Conservation (phyloP, 2,888 invertebrate genomes). For the Bimastos eiseni region DNA sequence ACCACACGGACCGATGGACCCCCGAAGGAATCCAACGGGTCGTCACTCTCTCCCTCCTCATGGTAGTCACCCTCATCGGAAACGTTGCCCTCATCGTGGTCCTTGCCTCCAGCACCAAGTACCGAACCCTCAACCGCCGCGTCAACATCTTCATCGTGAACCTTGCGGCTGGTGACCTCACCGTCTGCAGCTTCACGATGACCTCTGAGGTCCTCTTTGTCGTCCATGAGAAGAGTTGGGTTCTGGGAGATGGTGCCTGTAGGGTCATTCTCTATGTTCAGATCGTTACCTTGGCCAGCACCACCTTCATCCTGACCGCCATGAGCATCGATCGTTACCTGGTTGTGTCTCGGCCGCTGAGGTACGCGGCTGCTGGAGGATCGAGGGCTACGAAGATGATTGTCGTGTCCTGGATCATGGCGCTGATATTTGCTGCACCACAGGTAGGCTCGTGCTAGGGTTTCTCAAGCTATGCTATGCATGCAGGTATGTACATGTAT, state of each 20-base stretch:
- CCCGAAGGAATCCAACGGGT: conserved; percentile 62
- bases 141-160: conserved; percentile 64
- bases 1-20: conserved; percentile 55
- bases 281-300: conserved; percentile 62
- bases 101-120: conserved; percentile 57
- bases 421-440: conserved; percentile 61
- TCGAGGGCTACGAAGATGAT: conserved; percentile 58
- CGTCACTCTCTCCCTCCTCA: conserved; percentile 59
- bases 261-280: conserved; percentile 62
- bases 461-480: no score
- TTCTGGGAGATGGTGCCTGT: conserved; percentile 57
- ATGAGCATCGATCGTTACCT: conserved; percentile 63
- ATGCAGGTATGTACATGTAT: no score
- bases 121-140: conserved; percentile 57
- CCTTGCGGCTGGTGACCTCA: conserved; percentile 62
- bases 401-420: conserved; percentile 59
- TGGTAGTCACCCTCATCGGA: conserved; percentile 56
- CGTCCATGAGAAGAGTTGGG: conserved; percentile 32
- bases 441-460: conserved; percentile 29
- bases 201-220: conserved; percentile 50
- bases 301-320: conserved; percentile 62
- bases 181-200: conserved; percentile 63
- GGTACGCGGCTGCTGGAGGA: conserved; percentile 52
- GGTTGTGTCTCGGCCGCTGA: conserved; percentile 62
- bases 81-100: conserved; percentile 61